Evolutionary conservation across 2,888 invertebrate species (phyloP).

Genomic region (Drosophila koepferae): DNA sequence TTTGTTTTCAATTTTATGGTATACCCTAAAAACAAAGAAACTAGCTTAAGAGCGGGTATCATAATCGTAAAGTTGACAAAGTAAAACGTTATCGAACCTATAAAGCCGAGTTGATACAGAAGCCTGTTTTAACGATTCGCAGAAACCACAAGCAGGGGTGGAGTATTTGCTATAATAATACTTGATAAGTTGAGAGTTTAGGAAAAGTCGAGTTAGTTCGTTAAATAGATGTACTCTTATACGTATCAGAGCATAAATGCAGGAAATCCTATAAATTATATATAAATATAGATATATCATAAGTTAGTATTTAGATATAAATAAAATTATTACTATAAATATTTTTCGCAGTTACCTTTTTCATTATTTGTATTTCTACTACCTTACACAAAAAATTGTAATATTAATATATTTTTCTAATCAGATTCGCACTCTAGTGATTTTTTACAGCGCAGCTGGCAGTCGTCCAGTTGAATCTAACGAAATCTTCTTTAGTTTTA

Average conservation of each 20-base stretch:
- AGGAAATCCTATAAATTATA: no score
- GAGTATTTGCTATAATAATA: not conserved
- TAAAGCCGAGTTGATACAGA: not conserved
- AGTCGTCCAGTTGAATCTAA: not conserved
- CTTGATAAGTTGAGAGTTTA: not conserved
- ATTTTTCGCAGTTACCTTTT: no score
- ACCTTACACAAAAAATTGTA: no score
- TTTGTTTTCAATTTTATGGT: constrained; percentile 7
- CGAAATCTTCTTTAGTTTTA: constrained; percentile 13
- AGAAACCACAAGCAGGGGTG: not conserved
- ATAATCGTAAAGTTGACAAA: not conserved
- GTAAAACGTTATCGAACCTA: not conserved
- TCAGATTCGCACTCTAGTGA: not conserved
- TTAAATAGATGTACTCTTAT: not conserved
- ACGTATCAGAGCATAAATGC: not conserved
- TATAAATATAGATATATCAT: no score
- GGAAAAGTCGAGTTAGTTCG: not conserved
- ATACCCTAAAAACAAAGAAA: constrained; percentile 21
- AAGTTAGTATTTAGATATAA: no score
- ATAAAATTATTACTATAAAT: no score
- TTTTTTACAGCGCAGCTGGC: not conserved
- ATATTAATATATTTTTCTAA: not conserved
- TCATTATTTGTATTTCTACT: no score
- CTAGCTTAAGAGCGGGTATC: not conserved
- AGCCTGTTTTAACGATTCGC: not conserved